Percentiles rank a stretch among this genome's conserved stretches.
Conservation (phyloP, 2,797 vertebrate genomes). For the Enteromius mattozi region DNA sequence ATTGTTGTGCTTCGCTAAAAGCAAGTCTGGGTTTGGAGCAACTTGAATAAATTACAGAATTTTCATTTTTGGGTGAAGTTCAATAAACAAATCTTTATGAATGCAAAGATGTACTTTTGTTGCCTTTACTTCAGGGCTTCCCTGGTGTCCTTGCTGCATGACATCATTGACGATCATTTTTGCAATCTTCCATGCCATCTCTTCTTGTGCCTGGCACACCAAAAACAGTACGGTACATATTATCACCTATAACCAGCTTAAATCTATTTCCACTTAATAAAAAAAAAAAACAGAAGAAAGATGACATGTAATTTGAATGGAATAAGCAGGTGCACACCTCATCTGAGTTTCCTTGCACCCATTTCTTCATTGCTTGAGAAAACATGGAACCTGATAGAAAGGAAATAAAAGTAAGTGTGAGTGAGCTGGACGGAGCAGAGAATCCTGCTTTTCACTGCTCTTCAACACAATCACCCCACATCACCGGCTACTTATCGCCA, state of each 20-base stretch:
- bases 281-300: conserved; percentile 3
- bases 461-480: conserved; percentile 47
- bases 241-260: not conserved
- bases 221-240: not conserved
- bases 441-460: conserved; percentile 36
- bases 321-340: conserved; percentile 81
- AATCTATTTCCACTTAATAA: not conserved
- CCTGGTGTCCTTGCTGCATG: conserved; percentile 90
- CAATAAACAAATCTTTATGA: not conserved
- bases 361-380: conserved; percentile 99
- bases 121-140: conserved; percentile 81
- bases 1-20: no score
- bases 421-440: conserved; percentile 4
- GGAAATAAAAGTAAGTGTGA: not conserved
- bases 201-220: conserved; percentile 89
- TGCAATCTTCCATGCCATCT: conserved; percentile 99
- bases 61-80: not conserved
- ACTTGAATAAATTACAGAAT: not conserved
- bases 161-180: conserved; percentile 99
- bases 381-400: conserved; percentile 91
- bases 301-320: not conserved
- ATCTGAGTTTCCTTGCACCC: conserved; percentile 97
- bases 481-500: conserved; percentile 53
- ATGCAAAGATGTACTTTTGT: conserved; percentile 82
- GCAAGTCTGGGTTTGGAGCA: not conserved